Conservation (phyloP, 2,888 invertebrate species). For the Morpho helenor region DNA sequence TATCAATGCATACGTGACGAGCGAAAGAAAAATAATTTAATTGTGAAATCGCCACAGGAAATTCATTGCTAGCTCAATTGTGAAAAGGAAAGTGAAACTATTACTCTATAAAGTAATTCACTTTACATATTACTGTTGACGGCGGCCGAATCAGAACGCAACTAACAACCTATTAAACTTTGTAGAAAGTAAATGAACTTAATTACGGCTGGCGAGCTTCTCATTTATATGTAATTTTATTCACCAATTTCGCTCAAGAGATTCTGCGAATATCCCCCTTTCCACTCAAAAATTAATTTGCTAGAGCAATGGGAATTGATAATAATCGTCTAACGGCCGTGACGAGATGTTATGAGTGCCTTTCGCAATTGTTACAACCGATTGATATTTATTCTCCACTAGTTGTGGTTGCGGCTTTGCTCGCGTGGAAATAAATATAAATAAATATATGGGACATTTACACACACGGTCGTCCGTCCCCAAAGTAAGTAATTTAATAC, state of each 20-base stretch:
- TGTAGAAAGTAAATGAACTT: slow-evolving; percentile 39
- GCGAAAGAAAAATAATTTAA: background rate
- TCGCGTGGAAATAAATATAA: too few species aligned
- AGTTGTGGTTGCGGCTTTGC: too few species aligned
- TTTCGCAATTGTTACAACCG: too few species aligned
- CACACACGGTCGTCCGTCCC: too few species aligned
- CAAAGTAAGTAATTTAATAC: too few species aligned
- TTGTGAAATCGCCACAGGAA: slow-evolving; percentile 5
- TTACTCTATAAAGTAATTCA: slow-evolving; percentile 25
- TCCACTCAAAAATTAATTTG: too few species aligned
- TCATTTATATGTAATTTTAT: slow-evolving; percentile 33
- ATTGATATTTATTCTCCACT: too few species aligned
- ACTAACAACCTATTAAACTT: slow-evolving; percentile 41
- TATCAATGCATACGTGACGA: too few species aligned
- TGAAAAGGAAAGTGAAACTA: slow-evolving; percentile 26
- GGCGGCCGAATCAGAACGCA: slow-evolving; percentile 39
- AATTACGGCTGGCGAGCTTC: slow-evolving; percentile 17
- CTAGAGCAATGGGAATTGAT: too few species aligned
- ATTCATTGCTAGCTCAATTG: slow-evolving; percentile 7
- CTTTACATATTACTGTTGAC: slow-evolving; percentile 27
- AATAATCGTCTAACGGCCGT: too few species aligned
- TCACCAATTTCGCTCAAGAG: slow-evolving; percentile 3
- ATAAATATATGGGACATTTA: too few species aligned
- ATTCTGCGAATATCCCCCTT: background rate
- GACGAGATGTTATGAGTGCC: too few species aligned